Conservation (phyloP, 1,140 invertebrate species). For the Caenorhabditis latens region DNA sequence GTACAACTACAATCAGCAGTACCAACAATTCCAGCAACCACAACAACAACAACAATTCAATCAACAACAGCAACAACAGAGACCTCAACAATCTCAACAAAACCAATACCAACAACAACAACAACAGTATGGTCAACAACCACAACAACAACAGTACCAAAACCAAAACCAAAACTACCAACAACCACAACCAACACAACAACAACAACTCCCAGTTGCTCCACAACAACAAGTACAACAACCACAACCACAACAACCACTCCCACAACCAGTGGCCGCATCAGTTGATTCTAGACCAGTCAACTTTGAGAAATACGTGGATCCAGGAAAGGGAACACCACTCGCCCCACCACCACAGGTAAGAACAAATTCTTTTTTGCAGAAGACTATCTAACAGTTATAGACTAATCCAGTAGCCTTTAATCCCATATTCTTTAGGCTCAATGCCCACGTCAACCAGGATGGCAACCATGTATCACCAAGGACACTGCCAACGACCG, state of each 20-base stretch:
- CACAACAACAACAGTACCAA: slow-evolving; percentile 49
- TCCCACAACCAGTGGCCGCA: slow-evolving; percentile 49
- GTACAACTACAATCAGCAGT: slow-evolving; percentile 35
- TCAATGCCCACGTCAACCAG: slow-evolving; percentile 69
- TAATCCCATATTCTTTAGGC: slow-evolving; percentile 4
- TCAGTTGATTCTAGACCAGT: slow-evolving; percentile 53
- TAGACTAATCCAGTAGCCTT: not conserved
- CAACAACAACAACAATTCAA: slow-evolving; percentile 37
- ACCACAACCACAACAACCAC: slow-evolving; percentile 63
- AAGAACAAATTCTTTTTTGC: not conserved
- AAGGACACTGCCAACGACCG: slow-evolving; percentile 76
- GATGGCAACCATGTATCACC: slow-evolving; percentile 76
- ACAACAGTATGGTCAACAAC: slow-evolving; percentile 55
- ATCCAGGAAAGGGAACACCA: slow-evolving; percentile 57
- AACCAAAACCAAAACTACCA: slow-evolving; percentile 2
- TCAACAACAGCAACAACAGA: slow-evolving; percentile 50
- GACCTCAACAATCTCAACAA: slow-evolving; percentile 61
- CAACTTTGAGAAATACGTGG: slow-evolving; percentile 52
- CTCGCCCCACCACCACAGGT: slow-evolving; percentile 59
- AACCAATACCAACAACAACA: slow-evolving; percentile 56
- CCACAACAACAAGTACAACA: slow-evolving; percentile 48
- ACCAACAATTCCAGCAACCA: slow-evolving; percentile 53
- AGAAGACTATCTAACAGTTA: not conserved
- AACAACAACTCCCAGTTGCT: slow-evolving; percentile 8
- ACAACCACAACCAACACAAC: slow-evolving; percentile 49